A percentile compares a stretch with the other conserved stretches of the same genome.
phyloP scores from a whole-genome alignment of 1,140 invertebrate genomes.

The Drosophila oshimai region DNA sequence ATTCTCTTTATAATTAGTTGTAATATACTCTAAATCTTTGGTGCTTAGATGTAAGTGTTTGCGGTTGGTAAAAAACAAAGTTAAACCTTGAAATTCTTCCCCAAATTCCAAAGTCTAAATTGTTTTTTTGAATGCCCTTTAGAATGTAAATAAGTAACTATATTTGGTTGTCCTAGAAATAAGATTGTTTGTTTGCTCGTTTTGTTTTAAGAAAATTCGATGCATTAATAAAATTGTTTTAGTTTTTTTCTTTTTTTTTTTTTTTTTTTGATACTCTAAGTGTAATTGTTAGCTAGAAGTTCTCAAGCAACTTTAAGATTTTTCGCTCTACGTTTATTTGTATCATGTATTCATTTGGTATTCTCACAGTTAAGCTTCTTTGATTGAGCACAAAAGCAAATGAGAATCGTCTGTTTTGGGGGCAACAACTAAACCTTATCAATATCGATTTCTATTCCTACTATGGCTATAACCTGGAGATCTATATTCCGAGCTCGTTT shows the following conservation, averaged over 20 bases:
- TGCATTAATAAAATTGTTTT: slow-evolving; percentile 71
- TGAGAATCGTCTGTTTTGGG: slow-evolving; percentile 58
- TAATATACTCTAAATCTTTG: slow-evolving; percentile 36
- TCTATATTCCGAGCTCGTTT: neutral
- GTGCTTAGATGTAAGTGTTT: slow-evolving; percentile 51
- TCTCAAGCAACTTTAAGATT: slow-evolving; percentile 38
- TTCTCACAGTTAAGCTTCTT: slow-evolving; percentile 82
- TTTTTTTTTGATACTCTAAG: slow-evolving; percentile 23
- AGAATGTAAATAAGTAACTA: slow-evolving; percentile 47
- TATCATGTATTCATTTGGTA: slow-evolving; percentile 65
- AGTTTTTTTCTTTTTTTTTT: slow-evolving; percentile 22
- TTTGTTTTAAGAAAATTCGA: slow-evolving; percentile 71
- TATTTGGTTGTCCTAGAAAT: slow-evolving; percentile 66
- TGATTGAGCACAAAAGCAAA: slow-evolving; percentile 82
- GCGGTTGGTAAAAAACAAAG: slow-evolving; percentile 54
- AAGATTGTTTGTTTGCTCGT: slow-evolving; percentile 73
- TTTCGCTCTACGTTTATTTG: slow-evolving; percentile 39
- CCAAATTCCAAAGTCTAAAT: slow-evolving; percentile 79
- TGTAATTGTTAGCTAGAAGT: slow-evolving; percentile 41
- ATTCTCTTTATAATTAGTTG: slow-evolving; percentile 43
- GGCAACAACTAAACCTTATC: slow-evolving; percentile 51
- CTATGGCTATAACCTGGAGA: slow-evolving; percentile 34
- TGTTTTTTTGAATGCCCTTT: slow-evolving; percentile 41
- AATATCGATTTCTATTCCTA: slow-evolving; percentile 33
- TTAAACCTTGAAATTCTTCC: slow-evolving; percentile 81